Conservation (phyloP, 2,888 invertebrate genomes). For the Tinea pellionella region DNA sequence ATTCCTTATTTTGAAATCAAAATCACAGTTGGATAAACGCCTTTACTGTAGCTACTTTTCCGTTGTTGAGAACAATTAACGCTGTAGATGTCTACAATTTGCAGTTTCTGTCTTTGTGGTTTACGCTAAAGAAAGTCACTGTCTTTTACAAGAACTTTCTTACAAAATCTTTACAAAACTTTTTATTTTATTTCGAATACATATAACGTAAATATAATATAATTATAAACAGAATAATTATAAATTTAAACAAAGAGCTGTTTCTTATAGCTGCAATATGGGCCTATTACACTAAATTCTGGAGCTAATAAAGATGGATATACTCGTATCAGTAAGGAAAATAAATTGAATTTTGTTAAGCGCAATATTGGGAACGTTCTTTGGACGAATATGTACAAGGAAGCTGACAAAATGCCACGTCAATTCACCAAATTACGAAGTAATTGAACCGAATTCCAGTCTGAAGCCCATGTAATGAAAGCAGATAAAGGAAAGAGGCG, state of each 20-base stretch:
- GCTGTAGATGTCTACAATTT: background rate
- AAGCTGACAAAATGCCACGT: conserved; percentile 57
- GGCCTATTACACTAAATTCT: no score
- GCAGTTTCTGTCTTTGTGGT: background rate
- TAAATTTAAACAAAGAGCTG: no score
- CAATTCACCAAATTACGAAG: conserved; percentile 56
- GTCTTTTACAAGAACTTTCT: background rate
- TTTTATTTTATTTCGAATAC: background rate
- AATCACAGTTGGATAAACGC: background rate
- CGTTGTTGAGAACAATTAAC: background rate
- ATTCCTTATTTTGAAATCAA: no score
- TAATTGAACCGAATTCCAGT: conserved; percentile 60
- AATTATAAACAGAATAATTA: no score
- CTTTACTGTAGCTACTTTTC: background rate
- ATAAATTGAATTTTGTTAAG: conserved; percentile 3
- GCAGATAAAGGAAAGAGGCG: conserved; percentile 46
- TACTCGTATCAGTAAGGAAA: background rate
- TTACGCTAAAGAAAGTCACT: background rate
- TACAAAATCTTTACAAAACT: background rate
- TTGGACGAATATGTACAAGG: conserved; percentile 19
- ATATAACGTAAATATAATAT: no score
- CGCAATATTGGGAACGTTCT: background rate
- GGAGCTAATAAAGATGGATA: background rate
- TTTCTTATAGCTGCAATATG: no score
- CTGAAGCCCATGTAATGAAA: conserved; percentile 60